phyloP scores from a whole-genome alignment of 2,797 vertebrate genomes.

The Lacerta viridis region DNA sequence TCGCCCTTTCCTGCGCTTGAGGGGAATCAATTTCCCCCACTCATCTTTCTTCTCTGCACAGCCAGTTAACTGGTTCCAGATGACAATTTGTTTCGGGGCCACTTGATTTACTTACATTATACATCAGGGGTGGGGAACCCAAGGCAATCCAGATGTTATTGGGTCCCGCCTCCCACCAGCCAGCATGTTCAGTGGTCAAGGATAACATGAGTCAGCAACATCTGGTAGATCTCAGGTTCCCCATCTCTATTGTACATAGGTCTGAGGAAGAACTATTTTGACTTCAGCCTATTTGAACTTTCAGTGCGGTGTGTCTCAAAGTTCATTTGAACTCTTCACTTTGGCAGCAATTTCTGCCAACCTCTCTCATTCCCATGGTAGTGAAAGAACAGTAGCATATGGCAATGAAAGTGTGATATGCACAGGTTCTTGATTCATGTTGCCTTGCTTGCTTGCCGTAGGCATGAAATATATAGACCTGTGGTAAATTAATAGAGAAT shows the following conservation, averaged over 20 bases:
- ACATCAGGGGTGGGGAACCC: too few relatives aligned
- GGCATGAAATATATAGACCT: not conserved
- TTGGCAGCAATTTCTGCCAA: not conserved
- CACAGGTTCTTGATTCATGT: not conserved
- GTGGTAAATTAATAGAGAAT: too few relatives aligned
- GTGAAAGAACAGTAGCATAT: not conserved
- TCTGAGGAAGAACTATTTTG: not conserved
- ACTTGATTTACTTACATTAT: not conserved
- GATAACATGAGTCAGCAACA: too few relatives aligned
- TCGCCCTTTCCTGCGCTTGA: not conserved
- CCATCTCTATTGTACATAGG: too few relatives aligned
- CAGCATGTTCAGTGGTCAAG: too few relatives aligned
- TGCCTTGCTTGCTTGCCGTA: not conserved
- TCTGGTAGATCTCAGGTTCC: too few relatives aligned
- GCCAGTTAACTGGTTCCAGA: not conserved
- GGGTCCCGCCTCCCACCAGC: too few relatives aligned
- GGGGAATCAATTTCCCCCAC: not conserved
- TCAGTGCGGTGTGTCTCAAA: not conserved
- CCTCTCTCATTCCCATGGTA: not conserved
- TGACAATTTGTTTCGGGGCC: not conserved
- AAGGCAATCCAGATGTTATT: too few relatives aligned
- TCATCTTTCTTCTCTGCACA: not conserved
- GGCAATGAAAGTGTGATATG: not conserved
- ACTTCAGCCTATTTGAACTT: not conserved
- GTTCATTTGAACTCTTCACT: not conserved